Evolutionary conservation across 2,888 invertebrate species (phyloP).

Genomic region (Ferdinandea cuprea): DNA sequence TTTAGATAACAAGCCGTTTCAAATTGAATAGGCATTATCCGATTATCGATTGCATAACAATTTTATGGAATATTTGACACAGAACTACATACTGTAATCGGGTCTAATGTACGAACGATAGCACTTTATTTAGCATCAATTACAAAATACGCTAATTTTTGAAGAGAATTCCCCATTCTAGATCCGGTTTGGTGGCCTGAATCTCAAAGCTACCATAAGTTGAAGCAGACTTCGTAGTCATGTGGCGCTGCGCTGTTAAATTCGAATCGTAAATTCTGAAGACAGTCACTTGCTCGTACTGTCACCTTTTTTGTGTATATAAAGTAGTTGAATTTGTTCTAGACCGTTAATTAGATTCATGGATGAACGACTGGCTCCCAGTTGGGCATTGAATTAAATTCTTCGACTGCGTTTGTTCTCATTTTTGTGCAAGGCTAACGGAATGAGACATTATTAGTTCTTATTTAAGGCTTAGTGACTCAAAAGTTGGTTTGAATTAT

Average conservation of each 20-base stretch:
- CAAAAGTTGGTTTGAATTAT: no score
- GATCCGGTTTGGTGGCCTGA: constrained; percentile 49
- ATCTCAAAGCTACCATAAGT: constrained; percentile 22
- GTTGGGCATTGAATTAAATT: neutral
- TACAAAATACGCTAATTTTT: constrained; percentile 7
- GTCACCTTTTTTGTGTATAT: constrained; percentile 1
- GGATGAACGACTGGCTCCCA: neutral
- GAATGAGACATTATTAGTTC: neutral
- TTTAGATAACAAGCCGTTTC: neutral
- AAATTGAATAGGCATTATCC: neutral
- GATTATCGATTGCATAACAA: neutral
- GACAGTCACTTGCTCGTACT: neutral
- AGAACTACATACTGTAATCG: neutral
- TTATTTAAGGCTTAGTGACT: no score
- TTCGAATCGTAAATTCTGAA: constrained; percentile 22
- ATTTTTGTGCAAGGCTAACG: neutral
- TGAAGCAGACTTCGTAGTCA: constrained; percentile 6
- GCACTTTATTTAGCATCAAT: constrained; percentile 15
- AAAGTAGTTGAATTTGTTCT: neutral
- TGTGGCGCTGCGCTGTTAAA: constrained; percentile 22
- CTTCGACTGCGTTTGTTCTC: neutral
- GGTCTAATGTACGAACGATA: neutral
- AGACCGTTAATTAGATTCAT: constrained; percentile 17
- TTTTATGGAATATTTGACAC: neutral
- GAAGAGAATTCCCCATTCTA: constrained; percentile 4